phyloP scores from a whole-genome alignment of 2,113 vertebrate genomes.

The Holacanthus passer region DNA sequence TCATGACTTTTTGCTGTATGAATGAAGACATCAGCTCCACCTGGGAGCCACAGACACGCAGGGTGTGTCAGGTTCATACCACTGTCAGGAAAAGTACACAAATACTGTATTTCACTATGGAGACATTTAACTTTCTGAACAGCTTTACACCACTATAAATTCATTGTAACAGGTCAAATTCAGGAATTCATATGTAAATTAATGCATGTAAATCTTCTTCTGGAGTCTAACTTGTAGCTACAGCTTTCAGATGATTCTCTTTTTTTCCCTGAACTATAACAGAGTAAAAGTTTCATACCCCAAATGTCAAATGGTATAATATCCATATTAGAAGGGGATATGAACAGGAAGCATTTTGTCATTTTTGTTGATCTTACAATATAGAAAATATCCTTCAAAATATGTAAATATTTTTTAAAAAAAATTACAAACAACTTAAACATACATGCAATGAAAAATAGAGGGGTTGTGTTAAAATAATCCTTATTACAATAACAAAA shows the following conservation, averaged over 20 bases:
- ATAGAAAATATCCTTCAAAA: too few relatives aligned
- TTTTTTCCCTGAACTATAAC: too few relatives aligned
- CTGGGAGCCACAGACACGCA: neutral
- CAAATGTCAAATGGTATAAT: too few relatives aligned
- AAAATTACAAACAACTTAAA: neutral
- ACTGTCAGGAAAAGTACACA: neutral
- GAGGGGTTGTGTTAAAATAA: neutral
- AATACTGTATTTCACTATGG: neutral
- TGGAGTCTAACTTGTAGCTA: too few relatives aligned
- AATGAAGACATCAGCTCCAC: neutral
- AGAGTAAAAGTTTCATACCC: too few relatives aligned
- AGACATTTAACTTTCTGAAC: neutral
- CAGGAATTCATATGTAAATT: neutral
- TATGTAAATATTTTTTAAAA: too few relatives aligned
- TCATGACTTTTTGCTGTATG: rapidly evolving
- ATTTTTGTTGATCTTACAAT: too few relatives aligned
- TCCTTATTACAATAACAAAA: neutral
- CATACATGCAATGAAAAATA: too few relatives aligned
- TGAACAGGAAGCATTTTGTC: too few relatives aligned
- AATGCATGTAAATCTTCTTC: neutral
- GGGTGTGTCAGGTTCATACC: conserved; percentile 36
- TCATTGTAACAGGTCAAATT: neutral
- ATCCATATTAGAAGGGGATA: too few relatives aligned
- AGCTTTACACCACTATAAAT: neutral
- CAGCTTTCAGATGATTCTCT: neutral